Conservation (phyloP, 2,113 vertebrate species). For the Tetrax tetrax region DNA sequence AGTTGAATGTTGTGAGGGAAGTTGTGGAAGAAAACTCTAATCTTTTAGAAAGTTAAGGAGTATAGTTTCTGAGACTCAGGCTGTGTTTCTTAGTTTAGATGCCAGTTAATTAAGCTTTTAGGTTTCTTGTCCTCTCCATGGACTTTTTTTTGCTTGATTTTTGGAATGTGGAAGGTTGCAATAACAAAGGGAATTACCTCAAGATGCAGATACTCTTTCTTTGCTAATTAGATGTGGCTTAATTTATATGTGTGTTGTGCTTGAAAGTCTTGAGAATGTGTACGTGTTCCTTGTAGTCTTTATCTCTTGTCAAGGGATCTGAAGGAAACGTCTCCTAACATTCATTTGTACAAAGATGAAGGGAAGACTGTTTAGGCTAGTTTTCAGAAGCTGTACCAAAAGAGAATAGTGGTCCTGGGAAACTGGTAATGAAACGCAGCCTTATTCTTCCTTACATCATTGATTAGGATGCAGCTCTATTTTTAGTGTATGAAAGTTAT, state of each 20-base stretch:
- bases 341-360: not conserved
- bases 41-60: not conserved
- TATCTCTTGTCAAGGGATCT: not conserved
- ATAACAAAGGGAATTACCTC: not conserved
- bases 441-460: not conserved
- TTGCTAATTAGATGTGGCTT: not conserved
- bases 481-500: not conserved
- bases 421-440: not conserved
- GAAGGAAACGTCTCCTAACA: not conserved
- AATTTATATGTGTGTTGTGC: not conserved
- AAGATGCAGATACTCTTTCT: not conserved
- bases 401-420: not conserved
- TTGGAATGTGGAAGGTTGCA: not conserved
- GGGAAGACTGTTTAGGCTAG: not conserved
- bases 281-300: not conserved
- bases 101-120: not conserved
- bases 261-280: not conserved
- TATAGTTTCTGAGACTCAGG: not conserved
- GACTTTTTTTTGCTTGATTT: not conserved
- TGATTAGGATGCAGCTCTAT: not conserved
- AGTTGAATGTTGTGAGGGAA: not conserved
- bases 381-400: not conserved
- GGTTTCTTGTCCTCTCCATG: not conserved
- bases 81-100: not conserved
- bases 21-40: not conserved